Base-by-base conservation (phyloP, 2,113 vertebrate genomes). In the Calcarius ornatus region DNA sequence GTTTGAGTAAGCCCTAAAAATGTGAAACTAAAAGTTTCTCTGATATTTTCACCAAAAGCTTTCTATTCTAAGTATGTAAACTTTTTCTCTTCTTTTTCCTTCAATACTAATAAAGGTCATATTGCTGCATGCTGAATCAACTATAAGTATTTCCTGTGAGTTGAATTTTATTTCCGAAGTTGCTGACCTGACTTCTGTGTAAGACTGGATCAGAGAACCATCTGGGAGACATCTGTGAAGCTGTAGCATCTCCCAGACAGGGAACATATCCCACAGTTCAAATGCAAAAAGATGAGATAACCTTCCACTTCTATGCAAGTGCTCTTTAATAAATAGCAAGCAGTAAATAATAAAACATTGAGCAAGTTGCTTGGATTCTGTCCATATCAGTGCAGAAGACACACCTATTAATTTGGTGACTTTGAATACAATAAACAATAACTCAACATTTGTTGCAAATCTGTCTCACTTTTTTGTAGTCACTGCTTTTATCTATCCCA, bases 141-240 rank as follows among this genome's bases (percentile, higher is more conserved):
- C 92, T 88, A 76, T 94, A 94, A 92, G 61, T 93, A 78, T 97
- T 97, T 97, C 92, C 94, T 95, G 91, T 88, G 71, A 85, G 63
- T 65, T 95, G 59, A 80, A 85, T 92, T 96, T 97, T 85, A 91
- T 96, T 96, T 96, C 85, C 48, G n/a, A 82, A 96, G 76, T 60
- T 96, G 87, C 85, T 96, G 94, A 96, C 95, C 91, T 89, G 94
- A 85, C 87, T 94, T 92, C 91, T 97, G 88, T 93, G 85, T 56
- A 47, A 12, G 54, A 72, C 72, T 90, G 35, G 85, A 73, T 88
- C 82, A 79, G 72, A 68, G 77, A 68, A 71, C 85, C 94, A 97
- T 93, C 95, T 97, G 95, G 87, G 80, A 95, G 81, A 90, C 95
- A 97, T 95, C 93, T 96, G 96, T 77, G 91, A 76, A 89, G 56